phyloP scores from a whole-genome alignment of 1,140 invertebrate genomes.

The Caerostris extrusa region DNA sequence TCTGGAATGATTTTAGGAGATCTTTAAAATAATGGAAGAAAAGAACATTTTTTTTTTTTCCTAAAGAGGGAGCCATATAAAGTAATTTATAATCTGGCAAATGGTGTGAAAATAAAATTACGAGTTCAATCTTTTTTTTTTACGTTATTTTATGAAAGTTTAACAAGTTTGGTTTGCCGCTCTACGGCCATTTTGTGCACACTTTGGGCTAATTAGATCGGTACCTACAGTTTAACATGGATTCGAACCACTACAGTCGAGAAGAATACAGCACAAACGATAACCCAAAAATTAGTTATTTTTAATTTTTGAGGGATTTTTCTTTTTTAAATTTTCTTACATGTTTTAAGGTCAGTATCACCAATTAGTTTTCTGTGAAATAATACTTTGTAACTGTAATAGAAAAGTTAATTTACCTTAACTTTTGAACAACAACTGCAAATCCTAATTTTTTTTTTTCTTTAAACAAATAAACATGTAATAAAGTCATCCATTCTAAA shows the following conservation, averaged over 20 bases:
- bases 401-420: no score
- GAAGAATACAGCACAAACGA: background rate
- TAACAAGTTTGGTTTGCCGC: no score
- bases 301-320: background rate
- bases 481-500: no score
- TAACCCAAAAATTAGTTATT: slow-evolving; percentile 1
- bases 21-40: background rate
- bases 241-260: no score
- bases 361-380: background rate
- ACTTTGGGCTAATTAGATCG: no score
- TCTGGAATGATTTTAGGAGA: background rate
- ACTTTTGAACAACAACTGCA: no score
- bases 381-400: no score
- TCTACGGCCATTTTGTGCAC: no score
- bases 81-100: background rate
- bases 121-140: background rate
- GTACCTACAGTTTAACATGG: no score
- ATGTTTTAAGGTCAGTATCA: background rate
- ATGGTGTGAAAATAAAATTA: background rate
- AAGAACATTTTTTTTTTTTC: background rate
- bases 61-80: background rate
- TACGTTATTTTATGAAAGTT: background rate
- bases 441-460: no score
- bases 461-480: no score
- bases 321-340: background rate